Evolutionary conservation across 1,140 invertebrate genomes (phyloP), one percentile per base, ranked within the genome.

Genomic region (Macrotrachela quadricornifera): DNA sequence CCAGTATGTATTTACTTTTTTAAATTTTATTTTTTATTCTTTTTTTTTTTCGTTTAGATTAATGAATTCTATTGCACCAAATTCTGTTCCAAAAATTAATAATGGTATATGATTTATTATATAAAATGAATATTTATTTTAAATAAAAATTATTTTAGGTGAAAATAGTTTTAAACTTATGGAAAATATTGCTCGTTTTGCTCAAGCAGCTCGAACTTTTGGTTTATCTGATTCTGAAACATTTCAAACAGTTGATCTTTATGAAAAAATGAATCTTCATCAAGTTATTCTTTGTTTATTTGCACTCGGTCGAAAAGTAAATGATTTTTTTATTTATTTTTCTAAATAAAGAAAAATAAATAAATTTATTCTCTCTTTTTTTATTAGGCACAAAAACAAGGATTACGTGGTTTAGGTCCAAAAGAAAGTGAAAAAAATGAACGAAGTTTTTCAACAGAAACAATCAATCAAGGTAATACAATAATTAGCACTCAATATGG

Each of bases 231-330:
- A 84, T 36, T 81, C 87, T 64, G 90, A 95, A 71, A 82, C 81
- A 42, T 95, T 95, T 77, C 88, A 94, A 69, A 87, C 84, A 16
- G 83, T 90, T 3, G 90, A 95, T 71, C 75, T 95, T 10, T 92
- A 86, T 82, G 90, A 95, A 68, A 74, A 79, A 64, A 83, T 90
- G 70, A 94, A 95, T 69, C 76, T 95, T 36, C 85, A 87, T 68
- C 84, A 86, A 38, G 90, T 95, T 41, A 82, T 91, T 45, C 85
- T 88, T 62, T 91, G 86, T 67, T 71, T 95, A 49, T 84, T 88
- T 65, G 84, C 88, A 8, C 75, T 96, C 13, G 90, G 85, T 30
- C 78, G 91, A 72, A 94, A 94, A 30, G 21, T 30, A 30, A n/a
- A n/a, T n/a, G n/a, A n/a, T n/a, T n/a, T n/a, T n/a, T n/a, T n/a